Evolutionary conservation across 2,113 vertebrate species (phyloP).

Genomic region (Glareola pratincola): DNA sequence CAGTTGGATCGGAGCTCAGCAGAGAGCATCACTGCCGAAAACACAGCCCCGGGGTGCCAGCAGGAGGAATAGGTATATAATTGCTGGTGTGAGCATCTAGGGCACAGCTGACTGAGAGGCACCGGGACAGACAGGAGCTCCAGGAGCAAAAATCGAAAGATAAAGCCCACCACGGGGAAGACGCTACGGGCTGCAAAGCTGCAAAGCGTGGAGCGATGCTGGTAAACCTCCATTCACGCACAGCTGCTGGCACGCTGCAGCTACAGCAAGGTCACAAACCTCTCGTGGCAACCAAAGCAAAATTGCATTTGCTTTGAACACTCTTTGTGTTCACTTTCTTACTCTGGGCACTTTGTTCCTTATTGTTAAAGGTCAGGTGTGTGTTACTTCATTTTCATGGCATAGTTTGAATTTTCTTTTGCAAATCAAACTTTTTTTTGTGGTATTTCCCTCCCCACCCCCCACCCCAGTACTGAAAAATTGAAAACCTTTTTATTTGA

Average conservation of each 20-base stretch:
- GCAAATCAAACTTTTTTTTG: neutral
- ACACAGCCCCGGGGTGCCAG: too few species aligned
- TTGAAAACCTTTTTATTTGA: too few species aligned
- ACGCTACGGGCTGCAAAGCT: rapidly evolving
- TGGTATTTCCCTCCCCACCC: too few species aligned
- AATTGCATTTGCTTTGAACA: neutral
- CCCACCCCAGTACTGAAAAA: neutral
- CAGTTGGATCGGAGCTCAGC: neutral
- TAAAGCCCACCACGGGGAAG: neutral
- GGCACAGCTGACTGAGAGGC: neutral
- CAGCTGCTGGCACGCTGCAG: neutral
- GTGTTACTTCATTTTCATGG: neutral
- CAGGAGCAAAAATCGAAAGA: neutral
- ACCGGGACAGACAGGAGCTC: neutral
- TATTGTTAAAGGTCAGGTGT: neutral
- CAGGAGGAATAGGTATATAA: rapidly evolving
- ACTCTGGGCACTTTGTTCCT: neutral
- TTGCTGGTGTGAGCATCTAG: neutral
- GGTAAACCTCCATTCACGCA: rapidly evolving
- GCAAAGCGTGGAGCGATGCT: rapidly evolving
- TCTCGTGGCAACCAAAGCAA: neutral
- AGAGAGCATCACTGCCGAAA: neutral
- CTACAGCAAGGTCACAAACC: neutral
- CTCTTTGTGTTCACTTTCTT: neutral
- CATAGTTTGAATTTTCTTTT: neutral